Conservation (phyloP, 2,797 vertebrate genomes). For the Holocentrus rufus region DNA sequence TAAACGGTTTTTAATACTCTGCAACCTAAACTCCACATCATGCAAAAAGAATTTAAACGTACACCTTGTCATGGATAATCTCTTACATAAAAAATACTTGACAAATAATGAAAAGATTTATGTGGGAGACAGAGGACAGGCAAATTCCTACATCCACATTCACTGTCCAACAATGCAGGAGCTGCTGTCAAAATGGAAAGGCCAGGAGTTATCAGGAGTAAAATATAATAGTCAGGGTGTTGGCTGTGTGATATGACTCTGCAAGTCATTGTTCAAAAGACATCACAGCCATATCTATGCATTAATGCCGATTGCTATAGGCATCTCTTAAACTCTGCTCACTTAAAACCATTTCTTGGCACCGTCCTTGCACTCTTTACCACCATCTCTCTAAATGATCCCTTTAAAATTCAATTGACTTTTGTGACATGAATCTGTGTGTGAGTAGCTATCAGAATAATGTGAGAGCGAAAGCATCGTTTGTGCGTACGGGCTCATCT, state of each 20-base stretch:
- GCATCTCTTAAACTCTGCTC: background rate
- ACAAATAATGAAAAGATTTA: no score
- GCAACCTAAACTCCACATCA: no score
- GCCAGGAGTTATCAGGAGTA: no score
- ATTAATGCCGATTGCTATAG: background rate
- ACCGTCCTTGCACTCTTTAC: background rate
- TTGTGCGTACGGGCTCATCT: background rate
- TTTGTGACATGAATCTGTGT: background rate
- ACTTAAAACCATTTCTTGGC: slow-evolving; percentile 17
- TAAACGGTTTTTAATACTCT: no score
- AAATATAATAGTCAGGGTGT: background rate
- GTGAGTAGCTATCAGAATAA: background rate
- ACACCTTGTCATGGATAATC: no score
- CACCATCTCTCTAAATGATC: slow-evolving; percentile 1
- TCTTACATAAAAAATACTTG: no score
- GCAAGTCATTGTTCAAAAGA: background rate
- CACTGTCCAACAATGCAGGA: no score
- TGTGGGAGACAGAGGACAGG: no score
- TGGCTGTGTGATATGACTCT: background rate
- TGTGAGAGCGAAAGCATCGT: background rate
- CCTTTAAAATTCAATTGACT: background rate
- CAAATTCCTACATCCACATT: no score
- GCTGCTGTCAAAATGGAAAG: no score
- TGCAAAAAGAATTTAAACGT: no score
- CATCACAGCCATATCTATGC: background rate